These are phyloP conservation scores for Saccostrea cuccullata DNA, from an alignment of 1,140 invertebrate species.

Conservation along the genomic window DNA sequence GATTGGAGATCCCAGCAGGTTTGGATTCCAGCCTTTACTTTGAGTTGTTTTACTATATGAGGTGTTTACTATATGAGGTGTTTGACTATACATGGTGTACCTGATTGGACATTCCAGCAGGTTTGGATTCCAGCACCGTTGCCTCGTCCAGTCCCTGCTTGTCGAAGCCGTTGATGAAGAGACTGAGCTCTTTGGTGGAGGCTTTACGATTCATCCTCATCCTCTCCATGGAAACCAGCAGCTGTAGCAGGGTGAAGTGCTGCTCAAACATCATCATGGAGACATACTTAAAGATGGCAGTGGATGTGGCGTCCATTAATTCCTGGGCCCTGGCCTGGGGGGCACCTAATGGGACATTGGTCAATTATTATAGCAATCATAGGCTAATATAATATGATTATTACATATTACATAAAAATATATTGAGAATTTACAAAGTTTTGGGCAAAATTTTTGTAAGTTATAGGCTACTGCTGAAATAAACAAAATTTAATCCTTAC, in stretches of 20 bases:
- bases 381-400: too few species aligned
- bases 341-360: constrained; percentile 63
- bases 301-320: constrained; percentile 73
- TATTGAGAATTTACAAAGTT: too few species aligned
- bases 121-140: constrained; percentile 66
- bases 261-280: constrained; percentile 77
- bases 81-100: too few species aligned
- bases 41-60: too few species aligned
- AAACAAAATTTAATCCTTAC: too few species aligned
- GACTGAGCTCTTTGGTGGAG: constrained; percentile 70
- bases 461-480: too few species aligned
- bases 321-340: constrained; percentile 74
- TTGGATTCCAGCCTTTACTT: too few species aligned
- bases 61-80: too few species aligned
- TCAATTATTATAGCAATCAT: too few species aligned
- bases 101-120: constrained; percentile 71
- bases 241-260: constrained; percentile 70
- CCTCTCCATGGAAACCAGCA: constrained; percentile 74
- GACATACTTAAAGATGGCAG: constrained; percentile 69
- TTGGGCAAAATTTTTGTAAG: too few species aligned
- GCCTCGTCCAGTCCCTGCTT: constrained; percentile 65
- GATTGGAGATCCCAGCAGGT: too few species aligned
- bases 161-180: constrained; percentile 77
- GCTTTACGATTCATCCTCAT: constrained; percentile 67
- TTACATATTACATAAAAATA: too few species aligned